A percentile compares a stretch with the other conserved stretches of the same genome.
Evolutionary conservation across 2,888 invertebrate species (phyloP).

Genomic region (Andrena bucephala): DNA sequence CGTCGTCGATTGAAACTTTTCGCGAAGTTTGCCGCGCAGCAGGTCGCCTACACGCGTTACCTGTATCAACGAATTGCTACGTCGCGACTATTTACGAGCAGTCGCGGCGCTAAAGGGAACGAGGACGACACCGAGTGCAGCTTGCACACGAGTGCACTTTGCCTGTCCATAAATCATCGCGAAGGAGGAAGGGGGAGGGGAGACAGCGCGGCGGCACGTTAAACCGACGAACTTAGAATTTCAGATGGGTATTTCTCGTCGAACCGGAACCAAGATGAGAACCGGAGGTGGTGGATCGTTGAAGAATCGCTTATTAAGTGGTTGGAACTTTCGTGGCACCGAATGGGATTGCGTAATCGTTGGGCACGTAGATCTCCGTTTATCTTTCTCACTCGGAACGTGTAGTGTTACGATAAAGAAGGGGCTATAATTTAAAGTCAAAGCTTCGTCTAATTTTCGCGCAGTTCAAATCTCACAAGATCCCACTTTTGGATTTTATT

Average conservation of each 20-base stretch:
- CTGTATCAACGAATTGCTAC: slow-evolving; percentile 31
- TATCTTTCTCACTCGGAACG: neutral
- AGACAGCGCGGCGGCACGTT: neutral
- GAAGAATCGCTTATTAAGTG: slow-evolving; percentile 19
- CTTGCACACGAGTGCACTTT: slow-evolving; percentile 3
- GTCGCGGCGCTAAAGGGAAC: slow-evolving; percentile 11
- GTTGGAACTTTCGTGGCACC: slow-evolving; percentile 11
- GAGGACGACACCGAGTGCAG: slow-evolving; percentile 22
- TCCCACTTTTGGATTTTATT: neutral
- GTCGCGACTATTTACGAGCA: slow-evolving; percentile 17
- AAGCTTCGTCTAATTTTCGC: too few relatives aligned
- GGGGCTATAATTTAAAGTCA: too few relatives aligned
- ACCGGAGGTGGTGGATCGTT: slow-evolving; percentile 32
- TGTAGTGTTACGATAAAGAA: neutral
- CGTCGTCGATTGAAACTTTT: neutral
- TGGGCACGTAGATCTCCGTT: neutral
- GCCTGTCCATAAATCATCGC: slow-evolving; percentile 35
- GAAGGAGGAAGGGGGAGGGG: neutral
- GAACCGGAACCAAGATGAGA: neutral
- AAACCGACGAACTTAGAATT: slow-evolving; percentile 16
- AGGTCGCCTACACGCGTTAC: slow-evolving; percentile 1
- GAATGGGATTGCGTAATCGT: neutral
- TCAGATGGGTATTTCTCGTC: slow-evolving; percentile 40
- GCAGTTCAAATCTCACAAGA: too few relatives aligned
- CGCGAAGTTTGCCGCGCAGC: neutral